Evolutionary conservation across 2,888 invertebrate genomes (phyloP).

Genomic region (Chromoteleia sp.): DNA sequence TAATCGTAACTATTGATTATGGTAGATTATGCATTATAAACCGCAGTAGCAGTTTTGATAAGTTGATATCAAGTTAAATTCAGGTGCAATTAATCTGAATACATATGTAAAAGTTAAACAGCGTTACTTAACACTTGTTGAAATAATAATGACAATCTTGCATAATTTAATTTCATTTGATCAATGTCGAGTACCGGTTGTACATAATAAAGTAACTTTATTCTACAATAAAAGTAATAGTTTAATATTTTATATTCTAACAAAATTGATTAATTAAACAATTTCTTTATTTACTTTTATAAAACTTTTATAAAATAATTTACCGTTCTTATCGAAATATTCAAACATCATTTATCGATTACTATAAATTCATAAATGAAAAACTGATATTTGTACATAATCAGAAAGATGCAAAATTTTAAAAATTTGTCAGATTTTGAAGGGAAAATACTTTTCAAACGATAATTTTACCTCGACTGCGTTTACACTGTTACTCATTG

Average conservation of each 20-base stretch:
- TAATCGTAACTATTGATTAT: not conserved
- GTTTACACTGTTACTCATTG: too few relatives aligned
- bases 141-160: slow-evolving; percentile 41
- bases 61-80: slow-evolving; percentile 45
- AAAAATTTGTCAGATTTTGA: too few relatives aligned
- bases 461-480: too few relatives aligned
- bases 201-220: slow-evolving; percentile 14
- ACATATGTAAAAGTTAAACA: slow-evolving; percentile 16
- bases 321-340: too few relatives aligned
- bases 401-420: too few relatives aligned
- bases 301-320: too few relatives aligned
- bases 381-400: too few relatives aligned
- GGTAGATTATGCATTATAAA: slow-evolving; percentile 19
- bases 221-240: not conserved
- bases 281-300: too few relatives aligned
- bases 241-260: not conserved
- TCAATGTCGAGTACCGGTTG: slow-evolving; percentile 6
- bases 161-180: slow-evolving; percentile 36
- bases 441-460: too few relatives aligned
- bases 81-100: slow-evolving; percentile 35
- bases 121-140: slow-evolving; percentile 43
- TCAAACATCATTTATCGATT: too few relatives aligned
- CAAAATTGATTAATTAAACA: not conserved
- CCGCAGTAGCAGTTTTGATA: slow-evolving; percentile 40
- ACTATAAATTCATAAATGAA: too few relatives aligned